Percentiles rank a stretch among this genome's conserved stretches.
Conservation (phyloP, 1,140 invertebrate genomes). For the Cherax destructor region DNA sequence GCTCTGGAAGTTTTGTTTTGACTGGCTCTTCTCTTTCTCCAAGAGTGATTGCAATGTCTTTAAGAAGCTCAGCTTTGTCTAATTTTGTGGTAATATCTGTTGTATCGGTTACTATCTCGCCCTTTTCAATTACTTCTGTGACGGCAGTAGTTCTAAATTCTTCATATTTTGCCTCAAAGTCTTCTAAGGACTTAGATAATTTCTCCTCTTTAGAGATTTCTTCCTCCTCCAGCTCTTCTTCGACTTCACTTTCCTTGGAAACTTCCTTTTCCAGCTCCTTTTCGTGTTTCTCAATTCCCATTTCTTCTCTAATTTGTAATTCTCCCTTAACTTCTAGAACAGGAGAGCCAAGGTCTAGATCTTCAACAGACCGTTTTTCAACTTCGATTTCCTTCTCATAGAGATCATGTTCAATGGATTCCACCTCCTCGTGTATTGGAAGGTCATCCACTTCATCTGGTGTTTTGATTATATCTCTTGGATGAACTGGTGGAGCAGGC, state of each 20-base stretch:
- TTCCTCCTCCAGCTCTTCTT: constrained; percentile 41
- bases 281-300: constrained; percentile 46
- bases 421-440: constrained; percentile 73
- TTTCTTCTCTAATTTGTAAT: constrained; percentile 54
- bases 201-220: constrained; percentile 55
- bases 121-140: constrained; percentile 40
- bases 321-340: constrained; percentile 53
- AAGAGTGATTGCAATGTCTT: constrained; percentile 73
- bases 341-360: constrained; percentile 40
- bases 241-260: constrained; percentile 39
- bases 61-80: constrained; percentile 62
- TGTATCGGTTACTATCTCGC: constrained; percentile 50
- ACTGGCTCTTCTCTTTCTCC: constrained; percentile 75
- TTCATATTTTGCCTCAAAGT: constrained; percentile 62
- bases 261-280: constrained; percentile 43
- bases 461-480: constrained; percentile 72
- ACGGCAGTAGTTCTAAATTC: constrained; percentile 55
- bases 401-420: constrained; percentile 67
- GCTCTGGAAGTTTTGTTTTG: constrained; percentile 39
- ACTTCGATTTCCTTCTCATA: constrained; percentile 62
- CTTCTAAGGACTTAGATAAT: constrained; percentile 46
- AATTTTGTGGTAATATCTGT: constrained; percentile 47
- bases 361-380: constrained; percentile 35
- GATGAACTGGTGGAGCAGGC: constrained; percentile 66
- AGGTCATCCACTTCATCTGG: constrained; percentile 74